Evolutionary conservation across 1,140 invertebrate genomes (phyloP).

Genomic region (Hyles vespertilio): DNA sequence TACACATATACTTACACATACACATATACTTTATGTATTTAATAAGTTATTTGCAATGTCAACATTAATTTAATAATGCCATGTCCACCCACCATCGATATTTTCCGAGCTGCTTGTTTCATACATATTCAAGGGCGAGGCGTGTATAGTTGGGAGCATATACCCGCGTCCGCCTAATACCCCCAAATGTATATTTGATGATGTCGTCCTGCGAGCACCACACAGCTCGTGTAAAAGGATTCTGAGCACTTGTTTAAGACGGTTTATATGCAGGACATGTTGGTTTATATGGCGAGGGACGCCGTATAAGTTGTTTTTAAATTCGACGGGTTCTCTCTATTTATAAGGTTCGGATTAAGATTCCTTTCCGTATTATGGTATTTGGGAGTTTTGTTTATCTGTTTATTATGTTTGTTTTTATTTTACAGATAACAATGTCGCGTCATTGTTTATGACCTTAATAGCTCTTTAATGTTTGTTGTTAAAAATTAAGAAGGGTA

Average conservation of each 20-base stretch:
- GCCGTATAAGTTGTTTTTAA: constrained; percentile 16
- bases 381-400: constrained; percentile 9
- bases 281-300: constrained; percentile 12
- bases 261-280: constrained; percentile 34
- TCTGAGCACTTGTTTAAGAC: constrained; percentile 36
- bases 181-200: constrained; percentile 62
- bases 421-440: no score
- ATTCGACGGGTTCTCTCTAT: constrained; percentile 16
- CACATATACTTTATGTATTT: no score
- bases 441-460: no score
- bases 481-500: no score
- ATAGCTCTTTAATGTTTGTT: no score
- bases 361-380: constrained; percentile 8
- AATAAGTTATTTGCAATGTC: no score
- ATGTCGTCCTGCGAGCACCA: constrained; percentile 26
- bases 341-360: constrained; percentile 23
- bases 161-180: constrained; percentile 34
- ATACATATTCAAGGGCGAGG: constrained; percentile 49
- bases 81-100: not conserved
- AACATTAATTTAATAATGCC: not conserved
- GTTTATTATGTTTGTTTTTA: not conserved
- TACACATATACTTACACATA: no score
- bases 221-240: constrained; percentile 38
- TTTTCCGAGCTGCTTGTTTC: constrained; percentile 14
- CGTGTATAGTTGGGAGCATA: constrained; percentile 8